A percentile compares a stretch with the other conserved stretches of the same genome.
These are phyloP conservation scores for Heptranchias perlo DNA, from an alignment of 2,113 vertebrate genomes.

Conservation along the genomic window DNA sequence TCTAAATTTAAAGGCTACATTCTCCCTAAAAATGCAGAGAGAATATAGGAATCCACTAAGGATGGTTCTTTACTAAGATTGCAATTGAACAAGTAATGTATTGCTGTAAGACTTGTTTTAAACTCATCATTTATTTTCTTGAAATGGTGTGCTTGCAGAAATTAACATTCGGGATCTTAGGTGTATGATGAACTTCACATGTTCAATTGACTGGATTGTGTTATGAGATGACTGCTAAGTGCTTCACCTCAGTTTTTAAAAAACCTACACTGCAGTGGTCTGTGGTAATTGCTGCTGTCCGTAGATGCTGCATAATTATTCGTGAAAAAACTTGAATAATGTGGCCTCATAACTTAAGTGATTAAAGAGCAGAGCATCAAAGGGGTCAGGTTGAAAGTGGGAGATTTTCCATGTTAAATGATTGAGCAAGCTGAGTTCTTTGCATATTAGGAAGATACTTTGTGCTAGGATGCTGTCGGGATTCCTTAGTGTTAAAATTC, in stretches of 20 bases:
- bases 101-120: not conserved
- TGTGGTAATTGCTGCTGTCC: too few relatives aligned
- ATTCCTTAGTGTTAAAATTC: not conserved
- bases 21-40: not conserved
- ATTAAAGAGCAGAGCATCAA: not conserved
- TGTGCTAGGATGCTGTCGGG: not conserved
- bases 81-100: not conserved
- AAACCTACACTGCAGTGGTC: not conserved
- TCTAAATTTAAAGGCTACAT: too few relatives aligned
- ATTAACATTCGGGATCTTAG: not conserved
- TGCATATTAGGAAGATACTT: not conserved
- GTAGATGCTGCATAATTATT: not conserved
- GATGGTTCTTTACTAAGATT: not conserved
- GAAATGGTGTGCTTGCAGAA: not conserved
- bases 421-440: not conserved
- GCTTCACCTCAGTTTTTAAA: not conserved
- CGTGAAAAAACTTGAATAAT: not conserved
- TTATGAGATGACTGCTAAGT: not conserved
- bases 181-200: not conserved
- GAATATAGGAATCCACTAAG: not conserved
- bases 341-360: not conserved
- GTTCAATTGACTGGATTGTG: not conserved
- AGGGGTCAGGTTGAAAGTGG: not conserved
- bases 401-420: not conserved
- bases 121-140: not conserved